phyloP scores from a whole-genome alignment of 2,797 vertebrate species.

The Acanthiza pusilla region DNA sequence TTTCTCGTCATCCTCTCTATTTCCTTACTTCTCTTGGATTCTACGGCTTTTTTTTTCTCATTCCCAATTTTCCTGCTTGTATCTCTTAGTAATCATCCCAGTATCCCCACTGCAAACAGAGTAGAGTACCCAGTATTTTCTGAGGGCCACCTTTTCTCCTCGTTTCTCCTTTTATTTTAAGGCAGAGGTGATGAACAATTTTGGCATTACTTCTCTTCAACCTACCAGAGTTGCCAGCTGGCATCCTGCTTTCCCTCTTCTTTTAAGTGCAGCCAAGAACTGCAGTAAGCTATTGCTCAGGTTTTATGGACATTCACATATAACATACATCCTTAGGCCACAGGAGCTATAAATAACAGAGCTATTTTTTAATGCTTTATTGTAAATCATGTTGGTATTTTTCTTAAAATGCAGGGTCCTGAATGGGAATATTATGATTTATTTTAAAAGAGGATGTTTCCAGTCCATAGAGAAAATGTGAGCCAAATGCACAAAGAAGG shows the following conservation, averaged over 20 bases:
- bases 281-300: not conserved
- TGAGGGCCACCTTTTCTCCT: not conserved
- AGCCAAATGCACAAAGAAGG: not conserved
- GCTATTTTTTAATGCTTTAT: not conserved
- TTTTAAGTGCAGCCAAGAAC: not conserved
- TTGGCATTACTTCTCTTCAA: not conserved
- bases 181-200: not conserved
- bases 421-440: not conserved
- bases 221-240: not conserved
- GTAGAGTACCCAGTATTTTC: not conserved
- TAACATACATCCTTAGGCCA: not conserved
- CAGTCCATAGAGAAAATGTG: not conserved
- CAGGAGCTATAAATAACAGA: not conserved
- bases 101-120: not conserved
- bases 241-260: not conserved
- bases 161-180: not conserved
- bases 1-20: not conserved
- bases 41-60: not conserved
- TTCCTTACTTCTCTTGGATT: not conserved
- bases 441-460: not conserved
- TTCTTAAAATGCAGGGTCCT: not conserved
- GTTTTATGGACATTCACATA: not conserved
- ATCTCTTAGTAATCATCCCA: not conserved
- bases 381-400: not conserved
- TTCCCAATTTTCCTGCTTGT: not conserved